A percentile compares a stretch with the other conserved stretches of the same genome.
Conservation (phyloP, 2,797 vertebrate genomes). For the Ctenosaura bakeri region DNA sequence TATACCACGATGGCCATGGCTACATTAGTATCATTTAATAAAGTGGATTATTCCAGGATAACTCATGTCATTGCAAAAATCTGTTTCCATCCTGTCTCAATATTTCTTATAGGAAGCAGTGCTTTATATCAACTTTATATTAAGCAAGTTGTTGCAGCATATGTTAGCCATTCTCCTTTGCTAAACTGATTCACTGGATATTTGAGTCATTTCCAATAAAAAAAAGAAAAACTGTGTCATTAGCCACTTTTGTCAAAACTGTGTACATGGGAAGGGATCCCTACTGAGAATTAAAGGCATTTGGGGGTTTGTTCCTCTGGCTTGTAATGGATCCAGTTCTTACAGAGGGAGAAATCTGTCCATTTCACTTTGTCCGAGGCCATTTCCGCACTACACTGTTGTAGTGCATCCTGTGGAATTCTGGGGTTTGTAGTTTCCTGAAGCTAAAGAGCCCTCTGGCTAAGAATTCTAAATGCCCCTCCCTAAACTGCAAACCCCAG, state of each 20-base stretch:
- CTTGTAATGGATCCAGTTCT: neutral
- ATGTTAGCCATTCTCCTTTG: constrained; percentile 13
- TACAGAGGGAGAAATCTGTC: neutral
- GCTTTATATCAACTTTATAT: constrained; percentile 11
- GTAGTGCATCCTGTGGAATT: no score
- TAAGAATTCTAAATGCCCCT: no score
- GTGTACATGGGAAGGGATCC: neutral
- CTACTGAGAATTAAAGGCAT: neutral
- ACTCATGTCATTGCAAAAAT: constrained; percentile 65
- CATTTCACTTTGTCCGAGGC: neutral
- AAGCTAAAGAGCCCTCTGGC: no score
- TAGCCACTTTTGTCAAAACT: neutral
- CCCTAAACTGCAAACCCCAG: no score
- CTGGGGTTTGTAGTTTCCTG: no score
- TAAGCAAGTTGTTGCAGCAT: constrained; percentile 12
- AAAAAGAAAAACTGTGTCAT: neutral
- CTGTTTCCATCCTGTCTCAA: constrained; percentile 51
- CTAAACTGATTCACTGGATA: neutral
- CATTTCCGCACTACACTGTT: no score
- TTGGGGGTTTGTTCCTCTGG: neutral
- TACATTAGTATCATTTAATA: constrained; percentile 67
- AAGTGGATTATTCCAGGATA: constrained; percentile 66
- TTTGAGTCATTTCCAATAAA: neutral
- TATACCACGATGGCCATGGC: constrained; percentile 52
- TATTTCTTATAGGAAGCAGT: constrained; percentile 56